Base-by-base conservation (phyloP, 2,888 invertebrate species). In the Amblyteles armatorius region DNA sequence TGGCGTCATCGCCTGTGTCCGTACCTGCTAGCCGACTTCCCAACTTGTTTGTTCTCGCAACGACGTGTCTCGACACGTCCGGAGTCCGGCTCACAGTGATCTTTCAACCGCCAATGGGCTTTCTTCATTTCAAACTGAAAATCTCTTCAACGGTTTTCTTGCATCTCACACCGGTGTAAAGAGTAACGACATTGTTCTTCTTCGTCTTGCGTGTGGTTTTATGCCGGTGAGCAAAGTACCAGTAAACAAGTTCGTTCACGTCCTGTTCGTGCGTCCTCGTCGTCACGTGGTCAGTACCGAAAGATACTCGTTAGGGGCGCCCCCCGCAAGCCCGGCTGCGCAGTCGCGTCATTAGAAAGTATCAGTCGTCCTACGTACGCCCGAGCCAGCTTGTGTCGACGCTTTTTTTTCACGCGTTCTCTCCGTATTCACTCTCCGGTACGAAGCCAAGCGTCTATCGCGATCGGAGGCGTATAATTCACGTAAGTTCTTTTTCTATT, bases 291-390 rank as follows among this genome's bases (percentile, higher is more conserved):
- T 29, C 22, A 57, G 50, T 73, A 55, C 79, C 79, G 44, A 63
- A 74, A 74, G 73, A 44, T 36, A 52, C 79, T 82, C 82, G 82
- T 79, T 79, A 81, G 79, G 83, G 77, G 83, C 77, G 73, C 79
- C 57, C 79, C 50, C 40, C 22, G 68, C 36, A 65, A 65, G 86
- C 78, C 83, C 79, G 78, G 82, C 83, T 84, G 86, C 82, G 73
- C 73, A 78, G 73, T 81, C 73, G 50, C 29, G 26, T 73, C 79
- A 86, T 88, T 88, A 88, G 88, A 88, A 88, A 86, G 86, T 86
- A 84, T 84, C 71, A 65, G 73, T 84, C 85, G 73, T 73, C 82
- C 83, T 83, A 87, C 79, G 85, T 79, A 65, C 72, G 79, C 52
- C 29, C 52, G 36, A 83, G 73, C 57, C n/a, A 50, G 33, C 63